phyloP scores from a whole-genome alignment of 2,888 invertebrate species.

The Acholoe squamosa region DNA sequence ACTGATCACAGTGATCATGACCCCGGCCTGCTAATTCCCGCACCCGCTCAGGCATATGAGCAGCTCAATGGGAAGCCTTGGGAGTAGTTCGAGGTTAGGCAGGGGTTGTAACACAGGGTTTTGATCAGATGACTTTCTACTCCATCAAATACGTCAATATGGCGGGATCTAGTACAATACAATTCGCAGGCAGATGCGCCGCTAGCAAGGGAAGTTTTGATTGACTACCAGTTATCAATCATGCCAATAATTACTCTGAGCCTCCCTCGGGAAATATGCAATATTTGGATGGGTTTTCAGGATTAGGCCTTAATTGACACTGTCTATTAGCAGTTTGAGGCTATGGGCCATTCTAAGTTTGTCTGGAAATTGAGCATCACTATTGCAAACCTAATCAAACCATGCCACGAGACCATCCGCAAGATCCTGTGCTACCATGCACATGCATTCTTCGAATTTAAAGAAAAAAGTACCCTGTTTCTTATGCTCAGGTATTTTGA shows the following conservation, averaged over 20 bases:
- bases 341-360: no score
- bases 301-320: not conserved
- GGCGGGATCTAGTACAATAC: conserved; percentile 7
- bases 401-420: no score
- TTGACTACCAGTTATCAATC: conserved; percentile 17
- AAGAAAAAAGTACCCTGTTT: no score
- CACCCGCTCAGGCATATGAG: not conserved
- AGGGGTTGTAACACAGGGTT: not conserved
- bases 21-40: conserved; percentile 6
- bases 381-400: no score
- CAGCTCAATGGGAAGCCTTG: not conserved
- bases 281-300: not conserved
- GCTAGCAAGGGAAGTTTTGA: not conserved
- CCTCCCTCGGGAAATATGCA: not conserved
- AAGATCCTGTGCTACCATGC: no score
- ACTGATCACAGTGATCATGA: not conserved
- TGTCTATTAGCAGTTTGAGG: not conserved
- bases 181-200: not conserved
- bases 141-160: conserved; percentile 19
- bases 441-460: no score
- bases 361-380: no score
- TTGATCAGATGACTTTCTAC: conserved; percentile 16
- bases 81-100: not conserved
- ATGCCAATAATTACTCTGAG: not conserved
- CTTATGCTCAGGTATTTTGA: no score